Percentiles rank a stretch among this genome's conserved stretches.
These are phyloP conservation scores for Orthonyx spaldingii DNA, from an alignment of 2,113 vertebrate genomes.

Conservation along the genomic window DNA sequence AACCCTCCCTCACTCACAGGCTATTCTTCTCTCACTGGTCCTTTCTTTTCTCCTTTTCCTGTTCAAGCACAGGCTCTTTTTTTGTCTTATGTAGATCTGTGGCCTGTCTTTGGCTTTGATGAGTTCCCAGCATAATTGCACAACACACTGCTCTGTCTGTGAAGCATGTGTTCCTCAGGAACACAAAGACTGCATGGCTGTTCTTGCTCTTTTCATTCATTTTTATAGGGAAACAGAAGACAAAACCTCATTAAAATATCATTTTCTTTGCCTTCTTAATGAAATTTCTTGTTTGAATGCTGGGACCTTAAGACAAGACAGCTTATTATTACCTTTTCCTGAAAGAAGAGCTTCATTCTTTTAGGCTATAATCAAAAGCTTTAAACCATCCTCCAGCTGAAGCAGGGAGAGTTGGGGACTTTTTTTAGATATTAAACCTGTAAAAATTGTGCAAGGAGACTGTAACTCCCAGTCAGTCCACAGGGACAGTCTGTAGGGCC, in stretches of 20 bases:
- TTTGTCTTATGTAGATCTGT: neutral
- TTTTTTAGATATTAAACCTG: neutral
- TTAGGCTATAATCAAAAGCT: neutral
- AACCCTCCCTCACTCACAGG: neutral
- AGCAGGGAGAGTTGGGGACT: neutral
- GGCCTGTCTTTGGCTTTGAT: neutral
- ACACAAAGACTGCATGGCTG: neutral
- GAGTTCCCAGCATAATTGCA: neutral
- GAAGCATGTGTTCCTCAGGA: neutral
- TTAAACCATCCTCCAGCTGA: neutral
- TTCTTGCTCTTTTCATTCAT: neutral
- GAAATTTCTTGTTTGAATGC: neutral
- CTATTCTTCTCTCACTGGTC: neutral
- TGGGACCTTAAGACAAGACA: neutral
- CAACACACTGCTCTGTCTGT: neutral
- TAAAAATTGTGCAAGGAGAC: neutral
- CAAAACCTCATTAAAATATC: neutral
- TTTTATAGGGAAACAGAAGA: neutral
- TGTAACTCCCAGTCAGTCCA: neutral
- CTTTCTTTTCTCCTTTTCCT: neutral
- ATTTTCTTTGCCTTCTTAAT: neutral
- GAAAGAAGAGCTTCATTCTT: neutral
- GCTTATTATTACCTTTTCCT: neutral
- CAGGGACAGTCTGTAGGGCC: neutral
- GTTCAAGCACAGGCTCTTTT: neutral